Evolutionary conservation across 2,797 vertebrate genomes (phyloP).

Genomic region (Spinus olivaceus): DNA sequence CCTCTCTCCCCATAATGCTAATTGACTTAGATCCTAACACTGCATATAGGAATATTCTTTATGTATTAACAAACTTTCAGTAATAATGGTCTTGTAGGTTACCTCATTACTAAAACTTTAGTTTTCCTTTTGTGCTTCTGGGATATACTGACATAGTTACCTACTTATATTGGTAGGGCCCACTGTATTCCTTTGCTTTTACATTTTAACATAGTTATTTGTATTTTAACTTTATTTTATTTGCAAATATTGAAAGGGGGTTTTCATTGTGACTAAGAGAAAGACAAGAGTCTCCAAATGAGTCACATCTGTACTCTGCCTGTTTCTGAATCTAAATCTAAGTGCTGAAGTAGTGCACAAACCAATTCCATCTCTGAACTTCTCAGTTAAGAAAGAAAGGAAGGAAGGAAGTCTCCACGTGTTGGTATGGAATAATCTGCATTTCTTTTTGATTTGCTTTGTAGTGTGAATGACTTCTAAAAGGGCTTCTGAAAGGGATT

Average conservation of each 20-base stretch:
- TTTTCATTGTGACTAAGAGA: background rate
- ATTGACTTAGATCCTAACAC: background rate
- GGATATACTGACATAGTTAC: background rate
- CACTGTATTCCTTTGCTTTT: background rate
- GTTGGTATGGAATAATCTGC: background rate
- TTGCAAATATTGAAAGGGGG: accelerated
- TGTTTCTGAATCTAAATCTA: background rate
- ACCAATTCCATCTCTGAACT: background rate
- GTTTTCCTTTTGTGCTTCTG: background rate
- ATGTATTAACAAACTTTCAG: background rate
- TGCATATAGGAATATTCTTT: background rate
- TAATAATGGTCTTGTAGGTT: background rate
- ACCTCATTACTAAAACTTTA: background rate
- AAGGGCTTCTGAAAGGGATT: background rate
- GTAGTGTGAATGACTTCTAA: background rate
- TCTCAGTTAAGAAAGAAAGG: background rate
- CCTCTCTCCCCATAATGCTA: background rate
- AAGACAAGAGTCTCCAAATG: background rate
- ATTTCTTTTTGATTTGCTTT: background rate
- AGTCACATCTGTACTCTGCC: background rate
- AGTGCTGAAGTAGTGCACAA: background rate
- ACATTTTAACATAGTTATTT: background rate
- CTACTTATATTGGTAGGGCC: background rate
- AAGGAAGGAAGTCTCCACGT: background rate
- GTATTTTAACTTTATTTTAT: background rate